Percentiles rank a stretch among this genome's conserved stretches.
These are phyloP conservation scores for Lepidocolaptes lacrymiger DNA, from an alignment of 2,797 vertebrate genomes.

Conservation along the genomic window DNA sequence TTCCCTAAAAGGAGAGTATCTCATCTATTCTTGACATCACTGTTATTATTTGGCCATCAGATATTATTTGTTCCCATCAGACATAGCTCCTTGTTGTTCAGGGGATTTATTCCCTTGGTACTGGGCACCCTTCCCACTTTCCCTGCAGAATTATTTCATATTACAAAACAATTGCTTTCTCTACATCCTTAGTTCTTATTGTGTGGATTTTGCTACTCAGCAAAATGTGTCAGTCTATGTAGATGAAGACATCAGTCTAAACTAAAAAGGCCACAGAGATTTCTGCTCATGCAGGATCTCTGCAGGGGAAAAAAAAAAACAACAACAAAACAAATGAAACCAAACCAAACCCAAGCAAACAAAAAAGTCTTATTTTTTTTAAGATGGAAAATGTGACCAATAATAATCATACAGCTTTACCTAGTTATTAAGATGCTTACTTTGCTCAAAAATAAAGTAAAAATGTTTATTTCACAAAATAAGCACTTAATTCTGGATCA, in stretches of 20 bases:
- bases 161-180: neutral
- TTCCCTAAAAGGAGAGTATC: neutral
- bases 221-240: neutral
- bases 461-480: neutral
- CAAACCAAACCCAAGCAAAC: too few species aligned
- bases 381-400: neutral
- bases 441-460: neutral
- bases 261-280: neutral
- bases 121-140: neutral
- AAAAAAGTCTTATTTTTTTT: neutral
- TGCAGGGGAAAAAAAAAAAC: too few species aligned
- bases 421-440: neutral
- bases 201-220: neutral
- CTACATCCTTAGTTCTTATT: neutral
- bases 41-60: neutral
- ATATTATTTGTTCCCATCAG: neutral
- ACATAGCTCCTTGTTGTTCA: neutral
- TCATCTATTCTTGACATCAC: neutral
- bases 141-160: neutral
- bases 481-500: neutral
- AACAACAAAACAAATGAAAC: too few species aligned
- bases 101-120: neutral
- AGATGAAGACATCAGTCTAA: neutral
- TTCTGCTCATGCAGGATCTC: neutral
- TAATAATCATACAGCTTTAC: neutral